phyloP scores from a whole-genome alignment of 53 echinoderm and acorn worm species.

The Temnopleurus reevesii region DNA sequence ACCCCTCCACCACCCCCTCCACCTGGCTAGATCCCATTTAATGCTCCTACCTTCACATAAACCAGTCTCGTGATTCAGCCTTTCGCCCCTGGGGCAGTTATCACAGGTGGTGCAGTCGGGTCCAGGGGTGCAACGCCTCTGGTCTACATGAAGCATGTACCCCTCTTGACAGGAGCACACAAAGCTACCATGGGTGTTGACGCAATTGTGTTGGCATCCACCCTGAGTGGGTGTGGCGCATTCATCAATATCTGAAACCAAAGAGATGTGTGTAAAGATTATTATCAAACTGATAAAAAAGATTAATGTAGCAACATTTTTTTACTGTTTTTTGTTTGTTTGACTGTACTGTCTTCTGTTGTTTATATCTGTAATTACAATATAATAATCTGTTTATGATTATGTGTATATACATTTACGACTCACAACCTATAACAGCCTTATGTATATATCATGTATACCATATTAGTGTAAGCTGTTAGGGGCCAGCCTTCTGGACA shows the following conservation, averaged over 20 bases:
- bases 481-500: no score
- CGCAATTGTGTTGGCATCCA: constrained; percentile 74
- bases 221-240: constrained; percentile 68
- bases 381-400: no score
- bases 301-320: no score
- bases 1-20: no score
- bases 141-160: constrained; percentile 79
- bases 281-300: no score
- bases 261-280: background rate
- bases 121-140: constrained; percentile 66
- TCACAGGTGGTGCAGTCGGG: constrained; percentile 56
- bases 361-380: no score
- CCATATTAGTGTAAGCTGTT: no score
- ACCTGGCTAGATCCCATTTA: background rate
- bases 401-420: no score
- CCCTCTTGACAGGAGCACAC: constrained; percentile 82
- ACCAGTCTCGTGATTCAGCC: constrained; percentile 30
- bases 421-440: no score
- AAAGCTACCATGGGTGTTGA: constrained; percentile 85
- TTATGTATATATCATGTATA: no score
- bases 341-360: no score
- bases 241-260: constrained; percentile 72
- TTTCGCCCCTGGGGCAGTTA: constrained; percentile 79
- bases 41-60: constrained; percentile 66
- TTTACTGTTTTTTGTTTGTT: no score